Percentiles rank a stretch among this genome's conserved stretches.
Evolutionary conservation across 2,113 vertebrate genomes (phyloP).

Genomic region (Centropristis striata): DNA sequence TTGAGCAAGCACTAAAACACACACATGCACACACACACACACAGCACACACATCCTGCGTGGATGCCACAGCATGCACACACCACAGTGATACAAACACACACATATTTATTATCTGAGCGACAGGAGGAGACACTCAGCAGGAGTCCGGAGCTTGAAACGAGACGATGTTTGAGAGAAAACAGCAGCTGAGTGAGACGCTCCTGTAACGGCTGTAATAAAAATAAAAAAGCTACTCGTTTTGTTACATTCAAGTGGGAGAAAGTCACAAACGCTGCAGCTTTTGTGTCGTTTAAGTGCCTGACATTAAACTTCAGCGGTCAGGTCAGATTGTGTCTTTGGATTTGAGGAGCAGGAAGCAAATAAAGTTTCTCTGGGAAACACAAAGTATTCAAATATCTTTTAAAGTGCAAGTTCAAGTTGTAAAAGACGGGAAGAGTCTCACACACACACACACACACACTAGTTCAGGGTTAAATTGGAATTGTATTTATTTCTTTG

Average conservation of each 20-base stretch:
- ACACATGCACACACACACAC: not conserved
- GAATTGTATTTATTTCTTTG: not conserved
- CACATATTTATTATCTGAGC: not conserved
- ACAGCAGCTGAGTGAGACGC: not conserved
- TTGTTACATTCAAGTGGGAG: not conserved
- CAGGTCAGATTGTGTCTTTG: slow-evolving; percentile 20
- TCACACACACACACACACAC: slow-evolving; percentile 4
- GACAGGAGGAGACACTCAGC: slow-evolving; percentile 29
- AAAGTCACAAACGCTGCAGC: not conserved
- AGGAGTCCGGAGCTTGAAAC: slow-evolving; percentile 4
- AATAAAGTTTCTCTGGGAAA: slow-evolving; percentile 52
- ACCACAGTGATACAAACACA: slow-evolving; percentile 1
- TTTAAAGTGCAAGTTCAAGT: slow-evolving; percentile 33
- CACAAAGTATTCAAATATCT: slow-evolving; percentile 10
- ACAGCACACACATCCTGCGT: not conserved
- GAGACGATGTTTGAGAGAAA: not conserved
- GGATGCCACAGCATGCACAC: not conserved
- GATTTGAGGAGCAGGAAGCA: slow-evolving; percentile 46
- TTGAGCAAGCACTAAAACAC: not conserved
- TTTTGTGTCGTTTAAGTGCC: slow-evolving; percentile 35
- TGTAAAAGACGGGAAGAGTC: slow-evolving; percentile 35
- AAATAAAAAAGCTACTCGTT: slow-evolving; percentile 34
- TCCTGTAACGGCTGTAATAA: slow-evolving; percentile 38
- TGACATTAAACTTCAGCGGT: slow-evolving; percentile 50
- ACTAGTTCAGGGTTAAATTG: not conserved